Percentiles rank a stretch among this genome's conserved stretches.
Conservation (phyloP, 1,140 invertebrate genomes). For the Solenopsis invicta region DNA sequence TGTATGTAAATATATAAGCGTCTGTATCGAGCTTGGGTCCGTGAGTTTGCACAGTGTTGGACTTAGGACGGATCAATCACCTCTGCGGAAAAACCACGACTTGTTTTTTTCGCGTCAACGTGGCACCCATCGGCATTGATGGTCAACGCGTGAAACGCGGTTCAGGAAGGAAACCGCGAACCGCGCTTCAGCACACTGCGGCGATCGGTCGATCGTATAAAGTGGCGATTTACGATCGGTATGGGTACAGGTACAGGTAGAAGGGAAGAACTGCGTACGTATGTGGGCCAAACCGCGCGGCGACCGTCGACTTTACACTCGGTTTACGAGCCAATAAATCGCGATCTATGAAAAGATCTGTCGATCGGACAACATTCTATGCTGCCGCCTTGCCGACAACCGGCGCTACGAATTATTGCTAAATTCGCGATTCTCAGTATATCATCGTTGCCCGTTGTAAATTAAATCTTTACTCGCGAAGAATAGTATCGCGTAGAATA, state of each 20-base stretch:
- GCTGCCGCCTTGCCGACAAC: constrained; percentile 24
- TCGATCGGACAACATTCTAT: constrained; percentile 73
- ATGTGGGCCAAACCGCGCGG: constrained; percentile 79
- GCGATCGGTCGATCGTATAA: constrained; percentile 73
- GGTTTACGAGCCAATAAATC: constrained; percentile 85
- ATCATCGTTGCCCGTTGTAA: constrained; percentile 20
- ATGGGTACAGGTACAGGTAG: constrained; percentile 15
- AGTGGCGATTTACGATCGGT: constrained; percentile 81
- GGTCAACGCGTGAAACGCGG: constrained; percentile 70
- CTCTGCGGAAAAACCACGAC: neutral
- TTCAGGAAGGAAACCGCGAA: constrained; percentile 81
- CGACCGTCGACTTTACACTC: constrained; percentile 73
- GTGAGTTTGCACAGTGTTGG: neutral
- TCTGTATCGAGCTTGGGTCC: neutral
- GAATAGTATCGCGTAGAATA: constrained; percentile 8
- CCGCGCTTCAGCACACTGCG: constrained; percentile 61
- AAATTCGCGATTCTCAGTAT: constrained; percentile 42
- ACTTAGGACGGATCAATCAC: neutral
- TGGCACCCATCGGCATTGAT: neutral
- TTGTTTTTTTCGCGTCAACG: constrained; percentile 18
- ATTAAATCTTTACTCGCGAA: neutral
- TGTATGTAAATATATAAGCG: neutral
- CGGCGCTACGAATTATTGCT: neutral
- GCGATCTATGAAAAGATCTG: constrained; percentile 81
- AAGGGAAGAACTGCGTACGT: constrained; percentile 56